phyloP scores from a whole-genome alignment of 2,797 vertebrate species.

The Urosaurus nigricauda region DNA sequence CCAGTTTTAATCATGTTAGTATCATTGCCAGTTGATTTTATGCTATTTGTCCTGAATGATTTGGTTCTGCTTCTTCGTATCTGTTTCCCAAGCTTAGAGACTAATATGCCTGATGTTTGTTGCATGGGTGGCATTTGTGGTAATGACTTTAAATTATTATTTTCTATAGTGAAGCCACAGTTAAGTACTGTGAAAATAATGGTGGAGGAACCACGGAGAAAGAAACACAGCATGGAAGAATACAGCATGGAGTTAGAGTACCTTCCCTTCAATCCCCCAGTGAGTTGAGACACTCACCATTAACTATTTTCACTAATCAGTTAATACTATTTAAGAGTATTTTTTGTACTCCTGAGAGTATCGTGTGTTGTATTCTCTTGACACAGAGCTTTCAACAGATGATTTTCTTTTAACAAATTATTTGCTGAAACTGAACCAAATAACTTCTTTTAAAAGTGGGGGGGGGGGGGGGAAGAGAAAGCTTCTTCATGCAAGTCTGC shows the following conservation, averaged over 20 bases:
- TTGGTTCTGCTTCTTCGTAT: neutral
- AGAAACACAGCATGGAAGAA: neutral
- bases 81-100: neutral
- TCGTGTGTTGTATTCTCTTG: neutral
- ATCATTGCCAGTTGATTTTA: neutral
- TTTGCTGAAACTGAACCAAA: slow-evolving; percentile 13
- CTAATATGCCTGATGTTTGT: neutral
- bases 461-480: neutral
- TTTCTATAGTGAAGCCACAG: neutral
- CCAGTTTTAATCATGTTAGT: neutral
- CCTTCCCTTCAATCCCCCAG: too few relatives aligned
- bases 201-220: neutral
- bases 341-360: neutral
- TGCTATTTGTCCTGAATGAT: neutral
- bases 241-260: neutral
- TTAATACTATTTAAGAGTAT: neutral
- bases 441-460: slow-evolving; percentile 21
- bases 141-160: neutral
- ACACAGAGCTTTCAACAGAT: neutral
- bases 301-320: too few relatives aligned
- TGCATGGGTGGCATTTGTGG: neutral
- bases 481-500: slow-evolving; percentile 49
- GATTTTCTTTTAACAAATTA: neutral
- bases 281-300: too few relatives aligned
- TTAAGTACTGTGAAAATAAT: neutral